Evolutionary conservation across 1,140 invertebrate species (phyloP).

Genomic region (Heliconius himera): DNA sequence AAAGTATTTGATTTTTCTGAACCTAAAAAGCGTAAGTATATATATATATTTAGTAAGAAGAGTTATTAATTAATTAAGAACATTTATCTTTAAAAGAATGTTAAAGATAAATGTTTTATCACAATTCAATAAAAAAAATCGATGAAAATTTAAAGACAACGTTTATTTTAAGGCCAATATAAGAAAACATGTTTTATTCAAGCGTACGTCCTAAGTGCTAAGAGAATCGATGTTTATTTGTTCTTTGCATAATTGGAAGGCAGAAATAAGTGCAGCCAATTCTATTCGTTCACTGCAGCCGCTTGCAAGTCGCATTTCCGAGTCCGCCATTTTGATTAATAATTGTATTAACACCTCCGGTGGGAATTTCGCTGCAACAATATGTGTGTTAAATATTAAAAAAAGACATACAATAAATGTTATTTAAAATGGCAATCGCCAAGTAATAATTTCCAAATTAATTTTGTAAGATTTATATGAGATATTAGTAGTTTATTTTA

Average conservation of each 20-base stretch:
- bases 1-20: neutral
- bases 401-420: too few relatives aligned
- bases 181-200: neutral
- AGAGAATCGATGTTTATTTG: constrained; percentile 65
- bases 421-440: too few relatives aligned
- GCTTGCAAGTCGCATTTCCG: constrained; percentile 89
- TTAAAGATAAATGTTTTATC: neutral
- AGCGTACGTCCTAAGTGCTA: constrained; percentile 17
- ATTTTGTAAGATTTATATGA: too few relatives aligned
- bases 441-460: too few relatives aligned
- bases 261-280: constrained; percentile 90
- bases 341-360: constrained; percentile 87
- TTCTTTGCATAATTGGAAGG: constrained; percentile 88
- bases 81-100: neutral
- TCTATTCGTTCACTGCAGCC: constrained; percentile 93
- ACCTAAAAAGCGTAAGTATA: neutral
- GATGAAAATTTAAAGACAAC: neutral
- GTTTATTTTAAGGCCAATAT: neutral
- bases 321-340: constrained; percentile 90
- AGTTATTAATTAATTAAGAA: too few relatives aligned
- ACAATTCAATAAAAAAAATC: neutral
- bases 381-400: constrained; percentile 20
- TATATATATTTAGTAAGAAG: too few relatives aligned
- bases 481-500: neutral
- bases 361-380: constrained; percentile 91